Conservation (phyloP, 2,888 invertebrate species). For the Drosophila mulleri region DNA sequence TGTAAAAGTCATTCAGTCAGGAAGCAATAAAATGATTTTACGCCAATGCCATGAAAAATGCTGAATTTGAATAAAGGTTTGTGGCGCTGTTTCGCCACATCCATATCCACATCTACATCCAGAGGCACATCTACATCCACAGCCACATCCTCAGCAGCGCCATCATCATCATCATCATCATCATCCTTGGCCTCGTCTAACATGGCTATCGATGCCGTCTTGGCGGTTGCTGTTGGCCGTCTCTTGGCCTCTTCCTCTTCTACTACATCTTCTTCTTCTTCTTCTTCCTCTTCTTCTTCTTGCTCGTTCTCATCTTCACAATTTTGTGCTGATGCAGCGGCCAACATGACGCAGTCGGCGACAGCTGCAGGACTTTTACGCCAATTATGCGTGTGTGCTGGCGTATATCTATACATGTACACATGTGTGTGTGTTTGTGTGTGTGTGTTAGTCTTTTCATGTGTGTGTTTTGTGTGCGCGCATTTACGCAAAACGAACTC, state of each 20-base stretch:
- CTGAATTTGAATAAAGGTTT: conserved; percentile 79
- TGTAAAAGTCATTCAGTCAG: conserved; percentile 78
- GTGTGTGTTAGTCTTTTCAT: background rate
- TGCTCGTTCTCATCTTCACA: conserved; percentile 13
- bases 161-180: conserved; percentile 3
- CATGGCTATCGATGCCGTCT: conserved; percentile 67
- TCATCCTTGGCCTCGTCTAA: conserved; percentile 1
- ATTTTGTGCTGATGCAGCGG: conserved; percentile 74
- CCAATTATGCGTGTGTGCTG: conserved; percentile 64
- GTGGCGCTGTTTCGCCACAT: conserved; percentile 54
- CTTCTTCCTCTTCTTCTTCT: background rate
- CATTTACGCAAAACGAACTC: conserved; percentile 74
- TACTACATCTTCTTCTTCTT: background rate
- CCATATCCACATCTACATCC: conserved; percentile 26
- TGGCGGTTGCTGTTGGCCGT: conserved; percentile 39
- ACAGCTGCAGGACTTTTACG: conserved; percentile 70
- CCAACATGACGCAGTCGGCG: conserved; percentile 69
- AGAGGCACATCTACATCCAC: conserved; percentile 38
- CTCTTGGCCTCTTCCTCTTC: conserved; percentile 13
- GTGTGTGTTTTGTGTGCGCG: conserved; percentile 40
- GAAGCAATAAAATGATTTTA: conserved; percentile 80
- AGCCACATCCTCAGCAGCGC: background rate
- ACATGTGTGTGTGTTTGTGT: conserved; percentile 9
- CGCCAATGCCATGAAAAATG: conserved; percentile 79
- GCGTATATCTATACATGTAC: background rate